These are phyloP conservation scores for Nudaria mundana DNA, from an alignment of 2,888 invertebrate species.

Conservation along the genomic window DNA sequence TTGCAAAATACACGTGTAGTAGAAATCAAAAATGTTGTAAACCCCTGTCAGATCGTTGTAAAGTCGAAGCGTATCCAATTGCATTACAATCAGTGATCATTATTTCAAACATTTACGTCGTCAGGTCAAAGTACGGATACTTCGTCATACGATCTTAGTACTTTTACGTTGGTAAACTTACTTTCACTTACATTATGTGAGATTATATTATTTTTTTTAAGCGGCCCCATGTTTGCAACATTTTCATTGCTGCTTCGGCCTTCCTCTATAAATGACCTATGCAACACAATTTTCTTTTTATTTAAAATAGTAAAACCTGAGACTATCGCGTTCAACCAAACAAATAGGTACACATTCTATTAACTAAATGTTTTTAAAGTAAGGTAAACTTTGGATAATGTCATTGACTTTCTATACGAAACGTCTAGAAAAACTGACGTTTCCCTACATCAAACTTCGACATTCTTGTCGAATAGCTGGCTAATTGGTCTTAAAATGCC, in stretches of 20 bases:
- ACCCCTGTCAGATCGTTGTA: slow-evolving; percentile 25
- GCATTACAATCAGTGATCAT: slow-evolving; percentile 54
- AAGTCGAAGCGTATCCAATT: slow-evolving; percentile 50
- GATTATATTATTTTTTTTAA: slow-evolving; percentile 3
- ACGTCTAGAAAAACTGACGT: too few species aligned
- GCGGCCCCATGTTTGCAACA: too few species aligned
- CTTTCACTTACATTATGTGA: slow-evolving; percentile 18
- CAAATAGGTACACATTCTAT: too few species aligned
- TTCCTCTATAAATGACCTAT: too few species aligned
- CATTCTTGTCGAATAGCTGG: slow-evolving; percentile 14
- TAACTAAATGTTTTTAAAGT: too few species aligned
- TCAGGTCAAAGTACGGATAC: slow-evolving; percentile 40
- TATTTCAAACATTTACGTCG: slow-evolving; percentile 48
- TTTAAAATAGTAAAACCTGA: too few species aligned
- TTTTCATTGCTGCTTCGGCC: too few species aligned
- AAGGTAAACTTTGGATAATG: too few species aligned
- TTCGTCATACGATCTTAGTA: slow-evolving; percentile 18
- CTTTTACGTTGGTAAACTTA: neutral
- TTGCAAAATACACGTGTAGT: too few species aligned
- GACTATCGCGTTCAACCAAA: too few species aligned
- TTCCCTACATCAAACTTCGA: slow-evolving; percentile 13
- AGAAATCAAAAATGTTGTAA: slow-evolving; percentile 45
- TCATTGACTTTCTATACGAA: too few species aligned
- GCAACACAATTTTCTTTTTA: too few species aligned
- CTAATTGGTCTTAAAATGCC: slow-evolving; percentile 25